Evolutionary conservation across 2,113 vertebrate genomes (phyloP).

Genomic region (Cygnus atratus): DNA sequence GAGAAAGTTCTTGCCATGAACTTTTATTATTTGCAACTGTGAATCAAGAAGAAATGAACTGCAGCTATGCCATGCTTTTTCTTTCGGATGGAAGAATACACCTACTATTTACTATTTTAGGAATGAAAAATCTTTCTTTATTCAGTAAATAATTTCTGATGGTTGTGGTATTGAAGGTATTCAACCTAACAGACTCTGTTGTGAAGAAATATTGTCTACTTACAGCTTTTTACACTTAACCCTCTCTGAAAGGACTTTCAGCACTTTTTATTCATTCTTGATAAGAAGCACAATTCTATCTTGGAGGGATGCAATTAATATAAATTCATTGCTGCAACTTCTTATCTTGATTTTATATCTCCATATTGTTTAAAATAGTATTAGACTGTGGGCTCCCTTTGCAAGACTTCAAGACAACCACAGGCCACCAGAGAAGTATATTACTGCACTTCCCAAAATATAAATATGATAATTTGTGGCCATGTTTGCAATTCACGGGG

Average conservation of each 20-base stretch:
- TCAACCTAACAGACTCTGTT: not conserved
- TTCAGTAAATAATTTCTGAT: not conserved
- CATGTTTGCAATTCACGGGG: not conserved
- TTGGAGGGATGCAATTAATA: not conserved
- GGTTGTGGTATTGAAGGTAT: not conserved
- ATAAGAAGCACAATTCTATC: not conserved
- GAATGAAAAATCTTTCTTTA: not conserved
- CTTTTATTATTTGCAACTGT: slow-evolving; percentile 16
- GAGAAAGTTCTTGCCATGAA: slow-evolving; percentile 7
- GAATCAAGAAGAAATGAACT: slow-evolving; percentile 14
- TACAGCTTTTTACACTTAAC: not conserved
- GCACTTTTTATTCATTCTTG: not conserved
- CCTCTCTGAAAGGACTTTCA: not conserved
- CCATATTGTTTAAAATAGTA: not conserved
- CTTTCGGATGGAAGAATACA: not conserved
- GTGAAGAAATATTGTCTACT: not conserved
- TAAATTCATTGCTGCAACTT: not conserved
- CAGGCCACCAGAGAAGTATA: not conserved
- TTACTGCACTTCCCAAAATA: too few relatives aligned
- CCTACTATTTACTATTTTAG: not conserved
- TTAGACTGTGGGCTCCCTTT: not conserved
- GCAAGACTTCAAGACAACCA: not conserved
- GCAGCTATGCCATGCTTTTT: not conserved
- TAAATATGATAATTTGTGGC: not conserved
- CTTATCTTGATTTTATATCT: not conserved